phyloP scores from a whole-genome alignment of 2,113 vertebrate genomes.

The Syngnathus typhle region DNA sequence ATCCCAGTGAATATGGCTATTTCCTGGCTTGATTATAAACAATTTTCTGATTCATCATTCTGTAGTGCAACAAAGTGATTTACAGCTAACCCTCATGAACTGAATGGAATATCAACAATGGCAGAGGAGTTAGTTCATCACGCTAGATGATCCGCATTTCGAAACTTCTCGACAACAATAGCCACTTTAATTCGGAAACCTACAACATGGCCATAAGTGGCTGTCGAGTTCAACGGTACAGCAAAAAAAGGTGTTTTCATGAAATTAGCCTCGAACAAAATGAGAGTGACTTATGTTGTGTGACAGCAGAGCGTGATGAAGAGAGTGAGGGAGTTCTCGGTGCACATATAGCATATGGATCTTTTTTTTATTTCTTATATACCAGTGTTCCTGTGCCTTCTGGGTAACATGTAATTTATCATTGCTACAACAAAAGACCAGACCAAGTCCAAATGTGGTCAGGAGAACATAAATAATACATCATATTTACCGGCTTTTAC shows the following conservation, averaged over 20 bases:
- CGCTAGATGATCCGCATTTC: constrained; percentile 13
- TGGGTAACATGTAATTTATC: constrained; percentile 36
- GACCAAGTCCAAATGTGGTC: constrained; percentile 28
- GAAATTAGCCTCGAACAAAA: constrained; percentile 40
- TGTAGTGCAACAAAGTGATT: neutral
- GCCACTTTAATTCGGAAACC: constrained; percentile 32
- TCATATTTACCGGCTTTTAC: constrained; percentile 36
- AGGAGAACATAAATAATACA: constrained; percentile 36
- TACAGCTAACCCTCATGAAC: constrained; percentile 7
- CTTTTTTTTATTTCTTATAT: constrained; percentile 26
- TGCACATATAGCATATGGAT: constrained; percentile 20
- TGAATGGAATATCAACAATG: neutral
- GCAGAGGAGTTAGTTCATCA: neutral
- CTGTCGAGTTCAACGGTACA: constrained; percentile 50
- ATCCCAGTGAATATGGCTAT: constrained; percentile 18
- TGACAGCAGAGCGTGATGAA: constrained; percentile 20
- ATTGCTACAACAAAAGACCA: constrained; percentile 23
- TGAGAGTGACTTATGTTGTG: constrained; percentile 32
- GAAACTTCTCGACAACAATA: neutral
- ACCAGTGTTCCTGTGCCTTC: constrained; percentile 18
- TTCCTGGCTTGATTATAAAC: constrained; percentile 16
- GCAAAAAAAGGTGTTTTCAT: constrained; percentile 57
- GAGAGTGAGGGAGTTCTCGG: constrained; percentile 8
- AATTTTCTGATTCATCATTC: neutral
- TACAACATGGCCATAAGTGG: constrained; percentile 48